These are phyloP conservation scores for Corapipo altera DNA, from an alignment of 2,113 vertebrate genomes.

Conservation along the genomic window DNA sequence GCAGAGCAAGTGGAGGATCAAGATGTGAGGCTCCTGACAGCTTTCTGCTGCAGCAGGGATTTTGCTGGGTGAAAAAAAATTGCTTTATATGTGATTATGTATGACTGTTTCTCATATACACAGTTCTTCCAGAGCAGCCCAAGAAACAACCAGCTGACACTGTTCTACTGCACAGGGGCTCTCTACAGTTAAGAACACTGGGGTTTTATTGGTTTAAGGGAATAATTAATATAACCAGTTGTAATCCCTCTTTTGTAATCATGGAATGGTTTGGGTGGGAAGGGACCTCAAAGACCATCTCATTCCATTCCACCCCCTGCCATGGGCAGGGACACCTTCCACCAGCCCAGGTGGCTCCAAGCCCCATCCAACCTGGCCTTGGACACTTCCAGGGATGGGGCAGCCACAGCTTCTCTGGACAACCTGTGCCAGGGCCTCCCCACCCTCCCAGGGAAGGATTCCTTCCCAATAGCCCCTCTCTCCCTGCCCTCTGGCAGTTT, in stretches of 20 bases:
- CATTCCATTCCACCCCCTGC: neutral
- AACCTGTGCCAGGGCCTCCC: rapidly evolving
- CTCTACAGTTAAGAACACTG: neutral
- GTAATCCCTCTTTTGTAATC: neutral
- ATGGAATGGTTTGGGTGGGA: neutral
- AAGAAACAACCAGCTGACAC: neutral
- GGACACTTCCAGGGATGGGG: neutral
- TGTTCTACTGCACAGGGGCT: neutral
- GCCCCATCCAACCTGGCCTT: rapidly evolving
- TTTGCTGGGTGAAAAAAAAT: neutral
- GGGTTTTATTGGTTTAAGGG: neutral
- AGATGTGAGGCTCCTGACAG: rapidly evolving
- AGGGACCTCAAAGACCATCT: neutral
- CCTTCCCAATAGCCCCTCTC: too few relatives aligned
- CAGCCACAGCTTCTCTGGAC: neutral
- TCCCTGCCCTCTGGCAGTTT: neutral
- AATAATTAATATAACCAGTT: too few relatives aligned
- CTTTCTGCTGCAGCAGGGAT: neutral
- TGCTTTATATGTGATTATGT: rapidly evolving
- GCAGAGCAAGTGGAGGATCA: neutral
- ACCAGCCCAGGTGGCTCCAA: rapidly evolving
- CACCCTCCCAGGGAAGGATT: rapidly evolving
- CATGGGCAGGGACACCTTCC: neutral
- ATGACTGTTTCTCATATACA: rapidly evolving
- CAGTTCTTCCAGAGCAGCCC: neutral